These are phyloP conservation scores for Malthinus seriepunctatus DNA, from an alignment of 2,888 invertebrate genomes.

Conservation along the genomic window DNA sequence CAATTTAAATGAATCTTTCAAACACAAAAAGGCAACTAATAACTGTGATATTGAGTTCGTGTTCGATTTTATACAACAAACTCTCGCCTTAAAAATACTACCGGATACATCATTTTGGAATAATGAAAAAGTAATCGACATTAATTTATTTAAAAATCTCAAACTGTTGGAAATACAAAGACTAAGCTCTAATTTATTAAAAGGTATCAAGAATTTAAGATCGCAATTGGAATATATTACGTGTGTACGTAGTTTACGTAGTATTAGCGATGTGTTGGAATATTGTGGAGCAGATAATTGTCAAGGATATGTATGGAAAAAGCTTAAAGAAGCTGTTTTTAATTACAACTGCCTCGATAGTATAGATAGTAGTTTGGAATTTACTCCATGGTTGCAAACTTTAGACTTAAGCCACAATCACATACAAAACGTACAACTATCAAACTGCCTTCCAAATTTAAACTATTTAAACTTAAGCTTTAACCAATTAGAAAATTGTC, in stretches of 20 bases:
- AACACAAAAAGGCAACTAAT: conserved; percentile 59
- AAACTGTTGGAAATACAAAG: conserved; percentile 62
- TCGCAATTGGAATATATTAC: conserved; percentile 61
- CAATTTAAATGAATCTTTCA: conserved; percentile 62
- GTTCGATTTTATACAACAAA: conserved; percentile 67
- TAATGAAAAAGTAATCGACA: conserved; percentile 54
- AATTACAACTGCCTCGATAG: conserved; percentile 60
- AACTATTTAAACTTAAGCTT: conserved; percentile 66
- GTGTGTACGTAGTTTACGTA: conserved; percentile 54
- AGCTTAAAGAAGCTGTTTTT: conserved; percentile 61
- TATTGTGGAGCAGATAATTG: conserved; percentile 65
- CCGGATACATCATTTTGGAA: conserved; percentile 38
- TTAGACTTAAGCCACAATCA: conserved; percentile 68
- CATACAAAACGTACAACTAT: conserved; percentile 58
- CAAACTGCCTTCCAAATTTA: conserved; percentile 64
- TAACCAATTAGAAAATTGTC: conserved; percentile 62
- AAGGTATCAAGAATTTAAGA: conserved; percentile 62
- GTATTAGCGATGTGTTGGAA: conserved; percentile 56
- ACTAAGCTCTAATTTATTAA: conserved; percentile 57
- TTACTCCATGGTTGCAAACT: conserved; percentile 63
- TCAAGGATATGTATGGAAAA: conserved; percentile 64
- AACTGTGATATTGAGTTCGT: conserved; percentile 63
- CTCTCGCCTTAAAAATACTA: conserved; percentile 60
- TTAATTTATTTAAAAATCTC: conserved; percentile 62
- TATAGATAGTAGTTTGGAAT: conserved; percentile 62